These are phyloP conservation scores for Harpalus rubripes DNA, from an alignment of 2,888 invertebrate genomes.

Conservation along the genomic window DNA sequence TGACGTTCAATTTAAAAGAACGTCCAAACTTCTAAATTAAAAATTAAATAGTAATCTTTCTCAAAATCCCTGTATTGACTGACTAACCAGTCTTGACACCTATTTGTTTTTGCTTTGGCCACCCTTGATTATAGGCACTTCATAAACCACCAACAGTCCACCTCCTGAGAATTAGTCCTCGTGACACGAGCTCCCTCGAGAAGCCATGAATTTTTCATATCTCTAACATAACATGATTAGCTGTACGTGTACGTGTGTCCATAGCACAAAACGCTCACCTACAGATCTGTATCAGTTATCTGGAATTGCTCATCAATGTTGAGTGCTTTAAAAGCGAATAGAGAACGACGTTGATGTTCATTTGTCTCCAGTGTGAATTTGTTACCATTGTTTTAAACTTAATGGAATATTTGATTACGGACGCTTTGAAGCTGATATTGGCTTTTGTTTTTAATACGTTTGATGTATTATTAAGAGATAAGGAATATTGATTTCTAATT, in stretches of 20 bases:
- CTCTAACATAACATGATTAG: slow-evolving; percentile 63
- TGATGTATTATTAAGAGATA: too few relatives aligned
- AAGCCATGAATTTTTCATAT: slow-evolving; percentile 60
- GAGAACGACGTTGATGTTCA: slow-evolving; percentile 13
- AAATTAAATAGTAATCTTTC: background rate
- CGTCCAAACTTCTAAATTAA: too few relatives aligned
- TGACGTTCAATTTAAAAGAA: too few relatives aligned
- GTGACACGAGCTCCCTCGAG: slow-evolving; percentile 41
- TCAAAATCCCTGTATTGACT: background rate
- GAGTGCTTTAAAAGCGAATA: slow-evolving; percentile 18
- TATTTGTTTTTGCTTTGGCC: background rate
- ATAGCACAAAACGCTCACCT: background rate
- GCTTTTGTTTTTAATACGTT: too few relatives aligned
- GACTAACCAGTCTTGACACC: too few relatives aligned
- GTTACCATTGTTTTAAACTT: slow-evolving; percentile 44
- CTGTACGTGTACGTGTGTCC: slow-evolving; percentile 14
- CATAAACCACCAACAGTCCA: slow-evolving; percentile 17
- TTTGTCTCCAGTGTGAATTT: slow-evolving; percentile 45
- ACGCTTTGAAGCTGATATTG: too few relatives aligned
- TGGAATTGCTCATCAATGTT: slow-evolving; percentile 42
- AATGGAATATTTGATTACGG: slow-evolving; percentile 40
- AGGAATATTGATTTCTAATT: too few relatives aligned
- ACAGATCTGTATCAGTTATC: slow-evolving; percentile 40
- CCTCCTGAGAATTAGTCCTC: slow-evolving; percentile 2
- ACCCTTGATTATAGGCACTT: background rate